A percentile compares a stretch with the other conserved stretches of the same genome.
phyloP scores from a whole-genome alignment of 2,888 invertebrate genomes.

The Darwinula stevensoni region DNA sequence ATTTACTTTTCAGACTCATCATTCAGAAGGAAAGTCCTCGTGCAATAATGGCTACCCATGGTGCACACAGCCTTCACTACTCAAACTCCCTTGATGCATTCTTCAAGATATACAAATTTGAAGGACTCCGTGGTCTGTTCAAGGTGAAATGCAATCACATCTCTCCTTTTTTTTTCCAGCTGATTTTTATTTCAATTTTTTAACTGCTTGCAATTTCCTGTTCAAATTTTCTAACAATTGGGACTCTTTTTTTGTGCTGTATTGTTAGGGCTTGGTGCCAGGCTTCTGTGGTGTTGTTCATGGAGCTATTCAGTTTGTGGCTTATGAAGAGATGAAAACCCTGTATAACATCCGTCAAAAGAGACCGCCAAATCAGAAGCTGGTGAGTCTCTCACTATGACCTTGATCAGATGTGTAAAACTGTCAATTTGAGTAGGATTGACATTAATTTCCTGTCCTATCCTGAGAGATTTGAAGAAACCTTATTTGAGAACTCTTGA shows the following conservation, averaged over 20 bases:
- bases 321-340: constrained; percentile 21
- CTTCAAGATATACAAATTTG: constrained; percentile 15
- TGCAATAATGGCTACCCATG: neutral
- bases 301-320: constrained; percentile 22
- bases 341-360: constrained; percentile 13
- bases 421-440: too few species aligned
- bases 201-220: too few species aligned
- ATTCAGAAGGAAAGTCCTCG: constrained; percentile 1
- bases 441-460: too few species aligned
- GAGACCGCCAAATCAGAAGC: constrained; percentile 13
- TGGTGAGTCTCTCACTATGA: constrained; percentile 18
- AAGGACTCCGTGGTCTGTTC: constrained; percentile 19
- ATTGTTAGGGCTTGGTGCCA: constrained; percentile 19
- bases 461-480: too few species aligned
- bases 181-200: too few species aligned
- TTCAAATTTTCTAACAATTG: too few species aligned
- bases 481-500: too few species aligned
- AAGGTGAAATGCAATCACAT: constrained; percentile 13
- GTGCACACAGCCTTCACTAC: constrained; percentile 13
- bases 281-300: constrained; percentile 23
- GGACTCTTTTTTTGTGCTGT: neutral
- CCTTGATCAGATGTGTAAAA: too few species aligned
- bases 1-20: too few species aligned
- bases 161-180: neutral
- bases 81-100: constrained; percentile 18